Evolutionary conservation across 2,113 vertebrate species (phyloP), one percentile per base, ranked within the genome.

Genomic region (Protomyctophum bolini): DNA sequence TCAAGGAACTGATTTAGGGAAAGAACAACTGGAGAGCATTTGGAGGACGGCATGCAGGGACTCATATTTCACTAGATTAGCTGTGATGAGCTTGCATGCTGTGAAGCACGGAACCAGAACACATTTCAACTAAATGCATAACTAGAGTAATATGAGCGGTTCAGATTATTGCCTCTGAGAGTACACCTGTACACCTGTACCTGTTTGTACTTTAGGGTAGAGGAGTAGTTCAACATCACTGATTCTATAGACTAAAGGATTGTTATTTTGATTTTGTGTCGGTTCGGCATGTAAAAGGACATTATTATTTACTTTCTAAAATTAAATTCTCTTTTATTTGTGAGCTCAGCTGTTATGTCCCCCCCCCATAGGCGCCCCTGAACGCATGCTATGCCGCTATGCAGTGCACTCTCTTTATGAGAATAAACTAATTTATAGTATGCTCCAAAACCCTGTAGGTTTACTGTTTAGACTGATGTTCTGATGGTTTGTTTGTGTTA

Each of bases 1-100:
- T 70, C 78, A 79, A 81, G 68, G 69, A 79, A 81, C 68, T 67
- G 58, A 76, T 70, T 48, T 10, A 57, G 60, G 63, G 61, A 69
- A 61, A 12, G 66, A 75, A 72, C 62, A 63, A 57, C 29, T 46
- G 28, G 63, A 75, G 48, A 73, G 66, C 8, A 64, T 59, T 63
- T 72, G 8, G 47, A 71, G 45, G 48, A 60, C 29, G 69, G 29
- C 54, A 58, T 45, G 62, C 46, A 47, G 55, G 66, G 14, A 49
- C 29, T 4, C 11, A 9, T 58, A 10, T 29, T 8, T 7, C 29
- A 8, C 15, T 58, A 28, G 9, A 52, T 41, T 6, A 21, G 33
- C 50, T 41, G 11, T 60, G 12, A 63, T 54, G 10, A 0, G 5
- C 9, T 33, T 33, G 28, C 9, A 58, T 29, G 33, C 28, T 58